Evolutionary conservation across 2,113 vertebrate species (phyloP).

Genomic region (Daboia siamensis): DNA sequence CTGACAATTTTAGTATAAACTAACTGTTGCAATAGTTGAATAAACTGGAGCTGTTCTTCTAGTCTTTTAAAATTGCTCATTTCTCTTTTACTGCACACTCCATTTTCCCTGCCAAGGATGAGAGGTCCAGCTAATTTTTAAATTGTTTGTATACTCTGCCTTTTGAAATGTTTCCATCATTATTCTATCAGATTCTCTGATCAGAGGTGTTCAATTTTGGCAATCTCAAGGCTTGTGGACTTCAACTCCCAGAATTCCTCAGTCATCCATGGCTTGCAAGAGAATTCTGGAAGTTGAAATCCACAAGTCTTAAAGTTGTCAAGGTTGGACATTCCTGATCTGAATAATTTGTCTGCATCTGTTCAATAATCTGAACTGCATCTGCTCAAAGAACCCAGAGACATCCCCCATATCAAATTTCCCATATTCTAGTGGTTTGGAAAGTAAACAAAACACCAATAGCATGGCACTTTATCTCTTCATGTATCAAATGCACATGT

Average conservation of each 20-base stretch:
- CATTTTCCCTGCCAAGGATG: background rate
- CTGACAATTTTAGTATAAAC: background rate
- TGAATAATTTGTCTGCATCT: background rate
- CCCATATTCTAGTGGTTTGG: constrained; percentile 40
- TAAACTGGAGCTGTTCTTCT: background rate
- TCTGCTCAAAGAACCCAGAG: constrained; percentile 45
- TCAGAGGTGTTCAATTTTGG: background rate
- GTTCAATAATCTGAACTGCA: too few species aligned
- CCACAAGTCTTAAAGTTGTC: background rate
- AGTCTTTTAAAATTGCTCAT: background rate
- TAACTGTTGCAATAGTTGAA: background rate
- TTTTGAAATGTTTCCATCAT: background rate
- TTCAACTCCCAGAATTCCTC: background rate
- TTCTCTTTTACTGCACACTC: background rate
- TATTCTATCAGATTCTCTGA: background rate
- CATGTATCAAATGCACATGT: background rate
- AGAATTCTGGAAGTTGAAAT: background rate
- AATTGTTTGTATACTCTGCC: background rate
- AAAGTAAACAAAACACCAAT: constrained; percentile 40
- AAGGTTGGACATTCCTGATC: background rate
- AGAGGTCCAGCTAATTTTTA: background rate
- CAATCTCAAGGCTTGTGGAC: background rate
- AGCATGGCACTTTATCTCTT: constrained; percentile 4
- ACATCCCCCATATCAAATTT: background rate
- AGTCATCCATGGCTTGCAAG: background rate